Conservation (phyloP, 2,797 vertebrate species). For the Fundulus diaphanus region DNA sequence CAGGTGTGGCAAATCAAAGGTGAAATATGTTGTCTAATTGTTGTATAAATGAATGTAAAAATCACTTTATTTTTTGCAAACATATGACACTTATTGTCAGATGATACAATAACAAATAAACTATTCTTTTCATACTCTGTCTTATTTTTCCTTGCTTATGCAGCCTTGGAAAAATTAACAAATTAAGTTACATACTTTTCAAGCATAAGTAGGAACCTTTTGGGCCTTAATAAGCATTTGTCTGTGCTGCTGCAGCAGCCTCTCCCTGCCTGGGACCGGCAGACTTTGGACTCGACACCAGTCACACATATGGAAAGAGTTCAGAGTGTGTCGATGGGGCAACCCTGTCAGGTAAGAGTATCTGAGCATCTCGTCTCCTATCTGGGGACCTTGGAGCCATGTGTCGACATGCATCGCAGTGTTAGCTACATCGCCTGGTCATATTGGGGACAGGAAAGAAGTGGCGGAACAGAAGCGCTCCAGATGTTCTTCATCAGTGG, state of each 20-base stretch:
- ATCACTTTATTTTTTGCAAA: not conserved
- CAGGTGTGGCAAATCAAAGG: not conserved
- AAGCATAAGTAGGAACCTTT: not conserved
- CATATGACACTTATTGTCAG: not conserved
- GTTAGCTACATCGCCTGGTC: slow-evolving; percentile 85
- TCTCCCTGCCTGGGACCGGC: slow-evolving; percentile 36
- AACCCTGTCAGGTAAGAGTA: slow-evolving; percentile 74
- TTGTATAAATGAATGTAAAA: not conserved
- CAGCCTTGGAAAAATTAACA: not conserved
- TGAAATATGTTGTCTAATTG: not conserved
- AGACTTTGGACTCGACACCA: slow-evolving; percentile 62
- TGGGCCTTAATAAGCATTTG: slow-evolving; percentile 10
- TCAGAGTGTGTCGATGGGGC: slow-evolving; percentile 69
- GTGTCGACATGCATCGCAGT: slow-evolving; percentile 83
- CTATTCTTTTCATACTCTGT: not conserved
- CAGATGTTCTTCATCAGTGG: slow-evolving; percentile 86
- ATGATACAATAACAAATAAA: not conserved
- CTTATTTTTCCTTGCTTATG: not conserved
- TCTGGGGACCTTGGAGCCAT: slow-evolving; percentile 82
- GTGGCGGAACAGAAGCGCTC: slow-evolving; percentile 84
- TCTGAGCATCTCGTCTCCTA: slow-evolving; percentile 69
- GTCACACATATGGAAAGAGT: slow-evolving; percentile 73
- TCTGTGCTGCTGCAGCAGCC: slow-evolving; percentile 39
- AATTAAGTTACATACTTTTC: not conserved
- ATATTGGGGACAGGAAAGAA: slow-evolving; percentile 84